Evolutionary conservation across 2,888 invertebrate species (phyloP), one percentile per base, ranked within the genome.

Genomic region (Spicauda simplicius): DNA sequence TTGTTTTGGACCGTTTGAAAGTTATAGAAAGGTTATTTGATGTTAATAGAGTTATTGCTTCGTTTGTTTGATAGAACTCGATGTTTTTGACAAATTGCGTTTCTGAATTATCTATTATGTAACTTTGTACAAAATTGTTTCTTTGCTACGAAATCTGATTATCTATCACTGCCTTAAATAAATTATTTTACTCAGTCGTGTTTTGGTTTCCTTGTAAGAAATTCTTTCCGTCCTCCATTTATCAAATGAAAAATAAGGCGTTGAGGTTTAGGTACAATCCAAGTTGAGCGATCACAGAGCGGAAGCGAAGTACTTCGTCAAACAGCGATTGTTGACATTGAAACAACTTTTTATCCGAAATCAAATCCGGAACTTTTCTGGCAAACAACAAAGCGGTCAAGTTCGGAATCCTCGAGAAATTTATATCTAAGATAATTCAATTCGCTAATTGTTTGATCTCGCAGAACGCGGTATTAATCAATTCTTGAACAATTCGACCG

Each of bases 381-480:
- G 70, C 69, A 73, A 68, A 73, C 72, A 74, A 72, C 71, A 72
- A 72, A 71, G 68, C 68, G 64, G 60, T 41, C n/a, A 64, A 69
- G 69, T 68, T 68, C 57, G 54, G 67, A 71, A 68, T 65, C 63
- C 55, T 59, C 61, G 53, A 71, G 67, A 71, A 76, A 76, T 74
- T 76, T 75, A 77, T 80, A 78, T 77, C 77, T 73, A 71, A 79
- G 78, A 83, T 86, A 86, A 88, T 86, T 84, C 80, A 84, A 88
- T 90, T 85, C 80, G 77, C 83, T 87, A 88, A 90, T 89, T 88
- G 85, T 88, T 84, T 84, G 85, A 87, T 86, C 84, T 83, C 77
- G 78, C 74, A 73, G 79, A 72, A 68, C 69, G 77, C 76, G 76
- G 79, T 85, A 88, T 90, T 90, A 88, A 91, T 91, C 90, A 90